phyloP scores from a whole-genome alignment of 2,888 invertebrate genomes.

The Lochmaea crataegi region DNA sequence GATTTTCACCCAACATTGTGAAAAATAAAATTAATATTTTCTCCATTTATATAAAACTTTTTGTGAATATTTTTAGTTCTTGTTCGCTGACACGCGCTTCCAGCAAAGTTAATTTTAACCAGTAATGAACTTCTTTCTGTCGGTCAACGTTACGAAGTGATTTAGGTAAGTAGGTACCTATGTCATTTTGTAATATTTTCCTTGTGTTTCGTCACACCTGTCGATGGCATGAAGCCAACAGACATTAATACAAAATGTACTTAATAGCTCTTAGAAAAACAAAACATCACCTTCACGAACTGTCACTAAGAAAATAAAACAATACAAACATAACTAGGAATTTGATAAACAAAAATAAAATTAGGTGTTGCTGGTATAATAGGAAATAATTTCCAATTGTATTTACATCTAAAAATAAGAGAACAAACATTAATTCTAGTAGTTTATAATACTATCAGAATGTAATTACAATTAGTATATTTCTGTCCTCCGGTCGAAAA shows the following conservation, averaged over 20 bases:
- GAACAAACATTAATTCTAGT: too few relatives aligned
- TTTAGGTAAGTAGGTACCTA: slow-evolving; percentile 18
- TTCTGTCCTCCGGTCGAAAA: too few relatives aligned
- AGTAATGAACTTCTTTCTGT: slow-evolving; percentile 19
- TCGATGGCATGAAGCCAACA: slow-evolving; percentile 1
- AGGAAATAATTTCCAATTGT: too few relatives aligned
- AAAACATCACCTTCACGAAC: neutral
- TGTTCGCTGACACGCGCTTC: neutral
- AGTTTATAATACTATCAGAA: too few relatives aligned
- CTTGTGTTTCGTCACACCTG: slow-evolving; percentile 15
- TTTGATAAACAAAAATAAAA: too few relatives aligned
- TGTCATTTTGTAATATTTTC: neutral
- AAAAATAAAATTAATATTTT: too few relatives aligned
- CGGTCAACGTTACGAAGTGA: slow-evolving; percentile 8
- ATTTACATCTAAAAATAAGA: too few relatives aligned
- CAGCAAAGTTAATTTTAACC: neutral
- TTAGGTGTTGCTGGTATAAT: too few relatives aligned
- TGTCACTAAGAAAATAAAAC: slow-evolving; percentile 3
- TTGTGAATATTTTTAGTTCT: too few relatives aligned
- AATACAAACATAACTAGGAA: neutral
- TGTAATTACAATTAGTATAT: too few relatives aligned
- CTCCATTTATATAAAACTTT: too few relatives aligned
- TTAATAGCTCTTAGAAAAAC: neutral
- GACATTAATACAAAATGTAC: neutral
- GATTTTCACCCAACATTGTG: too few relatives aligned